A percentile compares a stretch with the other conserved stretches of the same genome.
Evolutionary conservation across 1,140 invertebrate species (phyloP).

Genomic region (Bombus pyrosoma): DNA sequence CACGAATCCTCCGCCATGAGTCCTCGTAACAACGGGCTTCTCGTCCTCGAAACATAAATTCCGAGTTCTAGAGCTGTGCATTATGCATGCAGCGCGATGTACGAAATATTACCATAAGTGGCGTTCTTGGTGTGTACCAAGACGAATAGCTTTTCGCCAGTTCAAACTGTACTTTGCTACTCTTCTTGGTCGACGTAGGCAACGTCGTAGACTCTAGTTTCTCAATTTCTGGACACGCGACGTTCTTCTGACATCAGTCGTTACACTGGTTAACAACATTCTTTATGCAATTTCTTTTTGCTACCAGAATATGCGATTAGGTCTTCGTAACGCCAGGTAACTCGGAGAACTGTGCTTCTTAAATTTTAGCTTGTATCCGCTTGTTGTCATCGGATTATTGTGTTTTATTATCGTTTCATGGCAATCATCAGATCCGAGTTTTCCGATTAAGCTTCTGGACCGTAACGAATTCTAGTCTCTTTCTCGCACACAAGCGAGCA

Average conservation of each 20-base stretch:
- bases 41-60: conserved; percentile 51
- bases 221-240: background rate
- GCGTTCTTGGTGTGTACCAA: conserved; percentile 12
- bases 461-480: too few species aligned
- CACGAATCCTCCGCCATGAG: conserved; percentile 33
- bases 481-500: too few species aligned
- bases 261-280: background rate
- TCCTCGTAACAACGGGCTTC: conserved; percentile 40
- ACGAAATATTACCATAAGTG: conserved; percentile 65
- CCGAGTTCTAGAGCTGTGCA: conserved; percentile 49
- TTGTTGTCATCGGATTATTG: background rate
- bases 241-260: background rate
- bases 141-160: conserved; percentile 39
- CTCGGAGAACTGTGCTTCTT: background rate
- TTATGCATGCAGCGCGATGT: conserved; percentile 62
- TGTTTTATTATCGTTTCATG: too few species aligned
- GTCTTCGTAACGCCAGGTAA: too few species aligned
- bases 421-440: too few species aligned
- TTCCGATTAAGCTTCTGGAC: too few species aligned
- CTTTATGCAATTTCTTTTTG: background rate
- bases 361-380: background rate
- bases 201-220: background rate
- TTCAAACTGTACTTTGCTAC: background rate
- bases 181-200: background rate
- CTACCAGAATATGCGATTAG: background rate